Evolutionary conservation across 37 sponge, comb jelly and placozoan species (phyloP), one percentile per base, ranked within the genome.

Genomic region (Tethya wilhelma): DNA sequence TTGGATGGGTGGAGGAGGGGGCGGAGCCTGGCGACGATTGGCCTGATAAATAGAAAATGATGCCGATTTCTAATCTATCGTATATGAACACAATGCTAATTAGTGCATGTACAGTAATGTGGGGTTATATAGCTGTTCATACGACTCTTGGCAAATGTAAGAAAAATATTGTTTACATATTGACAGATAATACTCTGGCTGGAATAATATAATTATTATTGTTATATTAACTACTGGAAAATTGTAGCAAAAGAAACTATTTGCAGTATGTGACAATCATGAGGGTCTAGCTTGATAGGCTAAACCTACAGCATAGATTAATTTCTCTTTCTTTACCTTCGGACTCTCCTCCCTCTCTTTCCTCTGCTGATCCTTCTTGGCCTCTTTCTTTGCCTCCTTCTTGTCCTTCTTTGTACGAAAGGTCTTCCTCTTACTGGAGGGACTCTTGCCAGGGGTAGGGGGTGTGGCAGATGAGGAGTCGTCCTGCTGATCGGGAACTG

Each of bases 1-100:
- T 33, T 59, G 63, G n/a, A 17, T 30, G 59, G 82, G 62, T 20
- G 74, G 74, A 12, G 55, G 74, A 37, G 83, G 74, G 6, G 80
- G 78, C 1, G 78, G 44, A 32, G 33, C 46, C 11, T 57, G 40
- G 57, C 70, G 64, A 4, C 65, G 31, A 19, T 6, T 8, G 28
- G 59, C 32, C 33, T n/a, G 28, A 19, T 17, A 31, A 26, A n/a
- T n/a, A n/a, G 6, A 23, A 7, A 67, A n/a, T 60, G 28, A 60
- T 7, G 28, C 28, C 11, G 28, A 26, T 7, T n/a, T 25, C 11
- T 12, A 25, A 60, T 26, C 11, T 26, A 60, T 60, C 14, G 14
- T 49, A 49, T 49, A 14, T 49, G 53, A 49, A 14, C 53, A 49
- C 14, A 49, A 49, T 49, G 14, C 9, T 49, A 49, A 49, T 49